Conservation (phyloP, 2,113 vertebrate genomes). For the Pongo pygmaeus region DNA sequence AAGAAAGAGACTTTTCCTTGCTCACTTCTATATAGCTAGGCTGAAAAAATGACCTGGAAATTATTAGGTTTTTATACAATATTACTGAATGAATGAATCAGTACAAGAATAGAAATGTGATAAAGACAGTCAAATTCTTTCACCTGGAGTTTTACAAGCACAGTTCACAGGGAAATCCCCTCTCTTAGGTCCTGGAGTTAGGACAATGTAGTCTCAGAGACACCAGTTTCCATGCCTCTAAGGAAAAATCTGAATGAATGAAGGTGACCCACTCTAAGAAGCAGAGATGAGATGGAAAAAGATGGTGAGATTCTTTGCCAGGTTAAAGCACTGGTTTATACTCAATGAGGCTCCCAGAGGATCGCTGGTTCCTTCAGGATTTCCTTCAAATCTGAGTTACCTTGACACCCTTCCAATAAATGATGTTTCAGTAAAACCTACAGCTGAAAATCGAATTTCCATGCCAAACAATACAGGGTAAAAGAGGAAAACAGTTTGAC, state of each 20-base stretch:
- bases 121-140: neutral
- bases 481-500: neutral
- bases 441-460: neutral
- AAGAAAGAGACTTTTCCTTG: neutral
- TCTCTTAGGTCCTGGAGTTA: neutral
- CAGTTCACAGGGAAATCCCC: neutral
- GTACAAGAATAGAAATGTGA: neutral
- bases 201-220: neutral
- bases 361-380: neutral
- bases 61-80: neutral
- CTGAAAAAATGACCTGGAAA: neutral
- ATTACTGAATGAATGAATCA: neutral
- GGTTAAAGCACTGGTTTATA: neutral
- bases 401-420: neutral
- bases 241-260: neutral
- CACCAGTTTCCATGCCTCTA: neutral
- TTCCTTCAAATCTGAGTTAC: neutral
- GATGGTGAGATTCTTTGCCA: neutral
- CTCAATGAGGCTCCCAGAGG: neutral
- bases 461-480: neutral
- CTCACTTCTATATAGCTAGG: neutral
- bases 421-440: neutral
- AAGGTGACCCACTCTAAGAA: neutral
- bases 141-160: neutral
- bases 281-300: neutral